Evolutionary conservation across 2,888 invertebrate genomes (phyloP).

Genomic region (Resseliella maxima): DNA sequence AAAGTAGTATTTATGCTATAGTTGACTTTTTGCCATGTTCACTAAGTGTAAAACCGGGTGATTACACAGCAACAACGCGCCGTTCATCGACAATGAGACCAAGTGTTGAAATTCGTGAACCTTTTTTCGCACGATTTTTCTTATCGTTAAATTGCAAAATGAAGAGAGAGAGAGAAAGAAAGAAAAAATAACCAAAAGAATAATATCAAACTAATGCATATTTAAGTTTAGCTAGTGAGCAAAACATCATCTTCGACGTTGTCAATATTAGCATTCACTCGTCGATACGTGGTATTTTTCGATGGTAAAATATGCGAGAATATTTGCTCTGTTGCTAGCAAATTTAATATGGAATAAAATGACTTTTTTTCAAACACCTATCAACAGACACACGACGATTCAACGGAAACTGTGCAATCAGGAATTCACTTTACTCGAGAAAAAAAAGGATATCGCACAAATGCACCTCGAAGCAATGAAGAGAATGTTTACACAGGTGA

Average conservation of each 20-base stretch:
- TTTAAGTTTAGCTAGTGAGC: slow-evolving; percentile 36
- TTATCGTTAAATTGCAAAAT: not conserved
- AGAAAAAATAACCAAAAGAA: not conserved
- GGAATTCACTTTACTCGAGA: not conserved
- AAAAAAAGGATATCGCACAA: not conserved
- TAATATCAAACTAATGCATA: slow-evolving; percentile 19
- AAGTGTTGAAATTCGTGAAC: not conserved
- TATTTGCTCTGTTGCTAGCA: not conserved
- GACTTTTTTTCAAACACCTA: not conserved
- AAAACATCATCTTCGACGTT: slow-evolving; percentile 4
- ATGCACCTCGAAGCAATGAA: not conserved
- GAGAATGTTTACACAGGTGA: not conserved
- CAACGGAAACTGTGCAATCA: slow-evolving; percentile 39
- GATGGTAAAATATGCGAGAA: not conserved
- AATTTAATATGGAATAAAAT: slow-evolving; percentile 51
- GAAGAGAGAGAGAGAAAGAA: too few relatives aligned
- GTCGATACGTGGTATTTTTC: not conserved
- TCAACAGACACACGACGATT: not conserved
- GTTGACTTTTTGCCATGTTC: slow-evolving; percentile 23
- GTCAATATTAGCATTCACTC: not conserved
- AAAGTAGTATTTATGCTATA: slow-evolving; percentile 43
- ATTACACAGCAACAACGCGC: not conserved
- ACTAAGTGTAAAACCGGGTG: slow-evolving; percentile 3
- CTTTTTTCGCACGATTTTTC: not conserved
- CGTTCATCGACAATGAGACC: not conserved